Conservation (phyloP, 2,888 invertebrate species). For the Iselma pallidipennis region DNA sequence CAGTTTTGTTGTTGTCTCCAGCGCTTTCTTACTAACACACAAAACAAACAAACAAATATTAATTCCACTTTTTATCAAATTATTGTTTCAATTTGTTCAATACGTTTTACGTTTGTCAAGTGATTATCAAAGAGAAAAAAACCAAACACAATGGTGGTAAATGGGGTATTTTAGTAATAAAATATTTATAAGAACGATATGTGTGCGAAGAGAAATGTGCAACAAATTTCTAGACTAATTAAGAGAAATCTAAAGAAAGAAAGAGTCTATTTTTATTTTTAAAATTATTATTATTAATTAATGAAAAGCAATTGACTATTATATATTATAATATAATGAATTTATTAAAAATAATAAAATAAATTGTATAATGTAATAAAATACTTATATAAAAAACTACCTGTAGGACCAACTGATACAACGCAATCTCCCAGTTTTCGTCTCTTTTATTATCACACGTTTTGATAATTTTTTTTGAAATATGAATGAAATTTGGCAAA, state of each 20-base stretch:
- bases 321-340: not conserved
- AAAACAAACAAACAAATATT: not conserved
- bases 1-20: slow-evolving; percentile 49
- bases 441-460: slow-evolving; percentile 5
- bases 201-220: not conserved
- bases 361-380: not conserved
- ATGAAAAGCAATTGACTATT: no score
- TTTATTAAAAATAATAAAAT: slow-evolving; percentile 1
- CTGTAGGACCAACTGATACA: slow-evolving; percentile 41
- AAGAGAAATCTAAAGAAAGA: no score
- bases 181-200: not conserved
- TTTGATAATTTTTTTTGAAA: slow-evolving; percentile 3
- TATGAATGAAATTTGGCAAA: slow-evolving; percentile 25
- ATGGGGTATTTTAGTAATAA: not conserved
- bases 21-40: slow-evolving; percentile 49
- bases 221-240: not conserved
- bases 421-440: slow-evolving; percentile 32
- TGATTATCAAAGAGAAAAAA: no score
- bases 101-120: slow-evolving; percentile 26
- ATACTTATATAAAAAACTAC: slow-evolving; percentile 18
- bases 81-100: not conserved
- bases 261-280: not conserved
- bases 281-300: not conserved
- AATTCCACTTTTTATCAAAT: slow-evolving; percentile 18
- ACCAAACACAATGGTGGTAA: not conserved